phyloP scores from a whole-genome alignment of 2,113 vertebrate species.

The Cavia aperea region DNA sequence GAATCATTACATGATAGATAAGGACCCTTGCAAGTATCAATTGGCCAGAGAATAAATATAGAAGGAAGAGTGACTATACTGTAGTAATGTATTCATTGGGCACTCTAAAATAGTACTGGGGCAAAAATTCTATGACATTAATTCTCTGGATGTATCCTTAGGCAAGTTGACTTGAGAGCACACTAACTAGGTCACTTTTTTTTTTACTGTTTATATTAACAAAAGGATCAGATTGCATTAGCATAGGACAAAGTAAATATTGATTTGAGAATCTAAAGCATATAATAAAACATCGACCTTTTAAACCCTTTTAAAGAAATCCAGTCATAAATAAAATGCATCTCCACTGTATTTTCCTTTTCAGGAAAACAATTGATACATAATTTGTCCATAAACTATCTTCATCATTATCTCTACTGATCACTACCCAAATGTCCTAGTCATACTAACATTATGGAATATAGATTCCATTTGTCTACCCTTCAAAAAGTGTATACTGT shows the following conservation, averaged over 20 bases:
- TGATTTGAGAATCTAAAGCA: conserved; percentile 80
- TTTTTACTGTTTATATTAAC: conserved; percentile 82
- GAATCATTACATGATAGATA: conserved; percentile 65
- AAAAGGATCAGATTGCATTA: conserved; percentile 79
- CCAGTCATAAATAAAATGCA: conserved; percentile 80
- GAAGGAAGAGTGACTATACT: conserved; percentile 30
- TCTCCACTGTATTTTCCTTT: conserved; percentile 69
- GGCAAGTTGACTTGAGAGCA: conserved; percentile 55
- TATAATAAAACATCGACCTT: conserved; percentile 78
- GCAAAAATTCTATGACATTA: conserved; percentile 49
- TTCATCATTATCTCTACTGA: conserved; percentile 68
- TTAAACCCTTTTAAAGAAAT: conserved; percentile 84
- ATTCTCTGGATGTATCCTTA: conserved; percentile 60
- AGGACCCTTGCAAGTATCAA: conserved; percentile 51
- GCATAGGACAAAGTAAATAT: conserved; percentile 84
- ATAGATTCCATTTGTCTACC: conserved; percentile 58
- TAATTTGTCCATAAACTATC: conserved; percentile 78
- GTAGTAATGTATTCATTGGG: conserved; percentile 55
- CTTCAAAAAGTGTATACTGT: conserved; percentile 54
- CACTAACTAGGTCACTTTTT: conserved; percentile 78
- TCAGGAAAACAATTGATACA: conserved; percentile 80
- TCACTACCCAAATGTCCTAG: conserved; percentile 59
- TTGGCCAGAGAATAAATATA: conserved; percentile 57
- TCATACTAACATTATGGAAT: conserved; percentile 29
- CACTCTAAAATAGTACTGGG: conserved; percentile 27